These are phyloP conservation scores for Lepidochitona cinerea DNA, from an alignment of 2,888 invertebrate species.

Conservation along the genomic window DNA sequence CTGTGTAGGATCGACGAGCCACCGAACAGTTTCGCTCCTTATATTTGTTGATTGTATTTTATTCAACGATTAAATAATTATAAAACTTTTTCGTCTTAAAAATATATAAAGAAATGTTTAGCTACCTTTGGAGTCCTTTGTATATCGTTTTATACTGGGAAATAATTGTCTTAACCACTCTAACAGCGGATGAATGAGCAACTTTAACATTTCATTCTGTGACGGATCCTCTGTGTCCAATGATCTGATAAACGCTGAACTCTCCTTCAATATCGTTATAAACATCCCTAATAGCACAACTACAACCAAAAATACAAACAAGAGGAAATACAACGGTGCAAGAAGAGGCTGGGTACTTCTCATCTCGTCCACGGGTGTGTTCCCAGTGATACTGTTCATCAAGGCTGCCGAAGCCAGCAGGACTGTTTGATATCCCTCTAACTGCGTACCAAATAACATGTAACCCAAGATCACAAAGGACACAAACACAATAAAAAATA, in stretches of 20 bases:
- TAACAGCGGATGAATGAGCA: background rate
- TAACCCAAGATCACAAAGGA: constrained; percentile 80
- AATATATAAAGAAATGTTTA: no score
- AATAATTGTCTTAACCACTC: background rate
- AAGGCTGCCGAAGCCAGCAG: background rate
- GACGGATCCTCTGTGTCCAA: background rate
- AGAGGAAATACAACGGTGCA: background rate
- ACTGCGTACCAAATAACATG: constrained; percentile 78
- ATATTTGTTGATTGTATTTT: no score
- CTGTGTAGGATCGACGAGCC: no score
- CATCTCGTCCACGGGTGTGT: background rate
- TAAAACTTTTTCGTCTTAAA: no score
- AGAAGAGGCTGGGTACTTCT: background rate
- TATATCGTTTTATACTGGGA: background rate
- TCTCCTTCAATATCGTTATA: background rate
- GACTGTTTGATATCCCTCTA: constrained; percentile 76
- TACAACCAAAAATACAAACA: background rate
- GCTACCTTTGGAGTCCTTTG: background rate
- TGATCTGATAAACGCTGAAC: background rate
- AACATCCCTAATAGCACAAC: background rate
- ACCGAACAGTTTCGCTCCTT: no score
- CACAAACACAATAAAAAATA: constrained; percentile 81
- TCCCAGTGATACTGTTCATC: background rate
- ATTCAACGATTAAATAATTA: no score
- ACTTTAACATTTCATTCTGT: background rate